A percentile compares a stretch with the other conserved stretches of the same genome.
phyloP scores from a whole-genome alignment of 2,113 vertebrate species.

The Bos javanicus region DNA sequence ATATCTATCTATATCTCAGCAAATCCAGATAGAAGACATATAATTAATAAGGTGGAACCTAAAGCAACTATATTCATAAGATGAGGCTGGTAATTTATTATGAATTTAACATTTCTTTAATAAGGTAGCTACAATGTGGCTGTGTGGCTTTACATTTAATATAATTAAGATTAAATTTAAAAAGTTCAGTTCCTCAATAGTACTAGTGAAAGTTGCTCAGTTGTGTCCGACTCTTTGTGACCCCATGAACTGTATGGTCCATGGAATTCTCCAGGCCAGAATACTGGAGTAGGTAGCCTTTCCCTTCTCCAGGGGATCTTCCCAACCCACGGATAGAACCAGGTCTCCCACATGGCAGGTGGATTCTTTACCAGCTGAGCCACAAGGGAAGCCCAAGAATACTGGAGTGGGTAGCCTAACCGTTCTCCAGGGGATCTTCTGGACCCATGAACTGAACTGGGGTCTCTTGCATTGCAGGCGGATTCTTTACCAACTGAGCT shows the following conservation, averaged over 20 bases:
- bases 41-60: background rate
- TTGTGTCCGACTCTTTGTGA: accelerated
- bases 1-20: background rate
- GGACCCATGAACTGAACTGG: accelerated
- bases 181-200: background rate
- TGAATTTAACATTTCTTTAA: background rate
- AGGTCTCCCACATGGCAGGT: background rate
- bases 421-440: background rate
- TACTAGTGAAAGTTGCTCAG: background rate
- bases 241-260: background rate
- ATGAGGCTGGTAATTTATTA: background rate
- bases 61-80: background rate
- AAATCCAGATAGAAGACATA: background rate
- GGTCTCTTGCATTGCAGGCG: background rate
- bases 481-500: background rate
- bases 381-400: background rate
- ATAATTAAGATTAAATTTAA: background rate
- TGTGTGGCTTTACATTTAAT: background rate
- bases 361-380: background rate
- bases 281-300: background rate
- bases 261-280: background rate
- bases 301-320: background rate
- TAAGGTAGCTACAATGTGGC: background rate
- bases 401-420: background rate
- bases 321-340: background rate